Evolutionary conservation across 2,113 vertebrate genomes (phyloP).

Genomic region (Fukomys damarensis): DNA sequence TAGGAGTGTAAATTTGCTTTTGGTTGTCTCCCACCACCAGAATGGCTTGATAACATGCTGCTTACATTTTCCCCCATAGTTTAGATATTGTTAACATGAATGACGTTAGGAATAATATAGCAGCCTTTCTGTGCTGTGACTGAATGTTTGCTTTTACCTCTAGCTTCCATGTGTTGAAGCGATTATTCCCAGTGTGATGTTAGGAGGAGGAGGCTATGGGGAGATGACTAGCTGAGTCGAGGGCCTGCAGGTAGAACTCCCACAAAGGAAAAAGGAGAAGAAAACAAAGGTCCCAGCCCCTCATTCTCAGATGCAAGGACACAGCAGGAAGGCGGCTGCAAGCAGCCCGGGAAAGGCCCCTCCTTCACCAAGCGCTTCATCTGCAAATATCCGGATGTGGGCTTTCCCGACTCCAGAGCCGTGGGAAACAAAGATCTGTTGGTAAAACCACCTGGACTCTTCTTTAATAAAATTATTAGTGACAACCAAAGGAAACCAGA

Average conservation of each 20-base stretch:
- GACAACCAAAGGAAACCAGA: not conserved
- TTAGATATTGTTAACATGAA: not conserved
- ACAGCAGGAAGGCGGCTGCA: accelerated
- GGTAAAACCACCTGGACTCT: not conserved
- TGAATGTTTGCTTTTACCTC: not conserved
- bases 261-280: not conserved
- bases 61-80: not conserved
- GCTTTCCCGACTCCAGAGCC: not conserved
- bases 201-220: not conserved
- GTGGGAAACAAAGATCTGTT: not conserved
- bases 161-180: not conserved
- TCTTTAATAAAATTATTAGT: not conserved
- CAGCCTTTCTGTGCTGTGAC: not conserved
- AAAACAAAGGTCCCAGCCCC: accelerated
- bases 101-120: not conserved
- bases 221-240: not conserved
- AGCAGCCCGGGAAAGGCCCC: not conserved
- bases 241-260: not conserved
- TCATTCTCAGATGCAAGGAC: not conserved
- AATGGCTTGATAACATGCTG: not conserved
- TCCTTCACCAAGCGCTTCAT: not conserved
- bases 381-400: too few relatives aligned
- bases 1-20: not conserved
- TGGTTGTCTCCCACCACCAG: not conserved
- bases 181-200: too few relatives aligned